These are phyloP conservation scores for Cheilosia urbana DNA, from an alignment of 2,888 invertebrate genomes.

Conservation along the genomic window DNA sequence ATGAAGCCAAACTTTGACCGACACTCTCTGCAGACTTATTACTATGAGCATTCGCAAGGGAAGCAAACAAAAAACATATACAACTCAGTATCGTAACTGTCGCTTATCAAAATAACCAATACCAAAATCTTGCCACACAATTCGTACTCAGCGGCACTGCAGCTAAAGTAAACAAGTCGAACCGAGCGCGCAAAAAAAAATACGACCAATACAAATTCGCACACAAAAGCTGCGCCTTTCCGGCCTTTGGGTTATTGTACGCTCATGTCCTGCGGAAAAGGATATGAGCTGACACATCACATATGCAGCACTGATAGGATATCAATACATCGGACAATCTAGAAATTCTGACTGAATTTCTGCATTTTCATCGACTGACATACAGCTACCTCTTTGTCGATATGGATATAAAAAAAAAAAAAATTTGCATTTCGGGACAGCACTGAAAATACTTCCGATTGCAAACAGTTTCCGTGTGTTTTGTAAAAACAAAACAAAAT, in stretches of 20 bases:
- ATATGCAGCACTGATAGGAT: conserved; percentile 14
- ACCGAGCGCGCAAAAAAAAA: not conserved
- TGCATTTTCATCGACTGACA: not conserved
- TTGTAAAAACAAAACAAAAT: not conserved
- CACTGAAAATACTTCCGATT: not conserved
- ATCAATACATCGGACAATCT: conserved; percentile 15
- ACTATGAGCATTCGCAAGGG: too few relatives aligned
- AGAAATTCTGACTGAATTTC: conserved; percentile 22
- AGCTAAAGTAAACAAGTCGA: not conserved
- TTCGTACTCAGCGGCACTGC: not conserved
- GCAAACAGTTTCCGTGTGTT: conserved; percentile 1
- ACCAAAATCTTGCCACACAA: not conserved
- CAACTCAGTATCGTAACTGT: not conserved
- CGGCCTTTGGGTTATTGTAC: conserved; percentile 15
- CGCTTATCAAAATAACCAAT: not conserved
- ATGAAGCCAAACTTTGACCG: too few relatives aligned
- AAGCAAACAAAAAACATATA: too few relatives aligned
- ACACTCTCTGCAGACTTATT: too few relatives aligned
- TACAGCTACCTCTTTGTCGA: not conserved
- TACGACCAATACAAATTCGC: not conserved
- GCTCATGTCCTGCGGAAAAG: conserved; percentile 37
- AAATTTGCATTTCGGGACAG: not conserved
- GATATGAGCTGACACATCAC: conserved; percentile 47
- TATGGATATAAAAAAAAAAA: too few relatives aligned
- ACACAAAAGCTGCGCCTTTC: conserved; percentile 23